Evolutionary conservation across 2,113 vertebrate genomes (phyloP).

Genomic region (Micromys minutus): DNA sequence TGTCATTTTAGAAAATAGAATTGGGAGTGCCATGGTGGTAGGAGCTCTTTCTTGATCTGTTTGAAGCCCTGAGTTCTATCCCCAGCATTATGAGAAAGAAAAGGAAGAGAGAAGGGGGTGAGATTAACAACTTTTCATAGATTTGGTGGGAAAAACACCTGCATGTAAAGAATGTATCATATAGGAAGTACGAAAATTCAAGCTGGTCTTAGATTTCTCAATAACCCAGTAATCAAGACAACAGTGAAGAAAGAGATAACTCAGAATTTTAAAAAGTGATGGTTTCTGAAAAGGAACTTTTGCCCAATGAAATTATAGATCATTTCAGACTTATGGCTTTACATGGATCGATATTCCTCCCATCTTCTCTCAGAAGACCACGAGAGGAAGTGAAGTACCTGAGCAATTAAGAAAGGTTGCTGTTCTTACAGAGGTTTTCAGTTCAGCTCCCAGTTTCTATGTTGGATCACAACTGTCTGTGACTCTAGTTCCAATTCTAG

Average conservation of each 20-base stretch:
- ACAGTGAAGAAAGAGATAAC: background rate
- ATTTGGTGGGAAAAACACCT: background rate
- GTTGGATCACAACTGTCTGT: background rate
- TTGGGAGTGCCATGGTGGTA: background rate
- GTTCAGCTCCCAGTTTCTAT: background rate
- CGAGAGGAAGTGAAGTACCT: background rate
- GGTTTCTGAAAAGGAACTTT: constrained; percentile 18
- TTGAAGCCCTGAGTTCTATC: background rate
- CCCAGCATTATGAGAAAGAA: background rate
- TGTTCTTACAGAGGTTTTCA: background rate
- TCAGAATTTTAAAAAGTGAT: constrained; percentile 9
- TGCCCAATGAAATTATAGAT: constrained; percentile 28
- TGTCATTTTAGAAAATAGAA: background rate
- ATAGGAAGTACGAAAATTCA: background rate
- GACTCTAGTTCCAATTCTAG: background rate
- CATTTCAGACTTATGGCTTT: constrained; percentile 10
- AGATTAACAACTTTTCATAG: background rate
- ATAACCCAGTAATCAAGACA: background rate
- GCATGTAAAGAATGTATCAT: background rate
- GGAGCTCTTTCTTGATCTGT: no score
- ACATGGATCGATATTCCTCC: background rate
- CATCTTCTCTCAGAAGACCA: background rate
- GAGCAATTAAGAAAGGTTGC: background rate
- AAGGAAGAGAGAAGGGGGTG: background rate
- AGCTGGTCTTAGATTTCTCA: background rate